A percentile compares a stretch with the other conserved stretches of the same genome.
phyloP scores from a whole-genome alignment of 2,797 vertebrate species.

The Limnodromus scolopaceus region DNA sequence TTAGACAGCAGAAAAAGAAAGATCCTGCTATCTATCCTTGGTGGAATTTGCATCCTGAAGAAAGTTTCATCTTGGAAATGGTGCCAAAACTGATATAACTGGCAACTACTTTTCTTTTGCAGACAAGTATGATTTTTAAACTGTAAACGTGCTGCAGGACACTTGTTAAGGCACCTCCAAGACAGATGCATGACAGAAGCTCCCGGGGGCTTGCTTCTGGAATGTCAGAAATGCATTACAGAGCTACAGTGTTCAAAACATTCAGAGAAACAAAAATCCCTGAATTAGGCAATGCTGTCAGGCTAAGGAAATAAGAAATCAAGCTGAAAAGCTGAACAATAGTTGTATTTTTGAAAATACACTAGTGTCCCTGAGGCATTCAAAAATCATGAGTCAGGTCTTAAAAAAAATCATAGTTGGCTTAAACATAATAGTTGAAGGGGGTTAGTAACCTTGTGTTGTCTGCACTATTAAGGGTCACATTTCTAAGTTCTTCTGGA shows the following conservation, averaged over 20 bases:
- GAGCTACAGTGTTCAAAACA: neutral
- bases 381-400: neutral
- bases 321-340: neutral
- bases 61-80: neutral
- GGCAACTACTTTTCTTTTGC: neutral
- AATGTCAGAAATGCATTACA: conserved; percentile 7
- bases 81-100: neutral
- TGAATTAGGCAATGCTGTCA: conserved; percentile 26
- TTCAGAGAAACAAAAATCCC: neutral
- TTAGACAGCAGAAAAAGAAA: neutral
- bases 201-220: neutral
- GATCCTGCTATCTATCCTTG: neutral
- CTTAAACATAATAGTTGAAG: neutral
- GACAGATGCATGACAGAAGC: neutral
- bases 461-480: neutral
- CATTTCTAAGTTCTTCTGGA: neutral
- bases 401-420: neutral
- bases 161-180: neutral
- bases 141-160: neutral
- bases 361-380: neutral
- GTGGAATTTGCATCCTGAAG: neutral
- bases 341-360: conserved; percentile 25
- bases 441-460: neutral
- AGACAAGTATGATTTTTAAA: neutral
- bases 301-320: conserved; percentile 9